A percentile compares a stretch with the other conserved stretches of the same genome.
phyloP scores from a whole-genome alignment of 2,113 vertebrate genomes.

The Ammodytes marinus region DNA sequence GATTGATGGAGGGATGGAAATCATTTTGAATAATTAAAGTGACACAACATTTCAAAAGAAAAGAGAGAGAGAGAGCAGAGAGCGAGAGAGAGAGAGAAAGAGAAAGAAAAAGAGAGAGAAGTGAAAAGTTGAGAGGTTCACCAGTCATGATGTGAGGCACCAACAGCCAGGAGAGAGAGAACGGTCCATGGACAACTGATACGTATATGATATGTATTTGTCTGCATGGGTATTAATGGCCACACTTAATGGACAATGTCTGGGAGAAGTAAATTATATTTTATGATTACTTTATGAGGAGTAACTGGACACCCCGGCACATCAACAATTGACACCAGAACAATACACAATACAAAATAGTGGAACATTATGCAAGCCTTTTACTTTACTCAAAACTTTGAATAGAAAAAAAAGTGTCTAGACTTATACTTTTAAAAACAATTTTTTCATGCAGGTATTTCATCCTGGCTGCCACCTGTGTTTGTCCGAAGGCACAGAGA shows the following conservation, averaged over 20 bases:
- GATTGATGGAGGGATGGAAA: no score
- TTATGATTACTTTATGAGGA: not conserved
- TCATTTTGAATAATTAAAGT: no score
- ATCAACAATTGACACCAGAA: not conserved
- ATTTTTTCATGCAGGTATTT: not conserved
- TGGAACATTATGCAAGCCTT: not conserved
- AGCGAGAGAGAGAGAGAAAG: no score
- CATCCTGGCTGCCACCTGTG: not conserved
- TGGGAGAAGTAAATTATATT: not conserved
- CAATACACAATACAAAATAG: not conserved
- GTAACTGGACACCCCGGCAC: not conserved
- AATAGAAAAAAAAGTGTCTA: not conserved
- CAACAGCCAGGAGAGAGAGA: no score
- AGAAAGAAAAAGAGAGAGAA: no score
- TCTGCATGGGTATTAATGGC: no score
- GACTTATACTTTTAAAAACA: not conserved
- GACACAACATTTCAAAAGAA: no score
- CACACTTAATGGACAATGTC: not conserved
- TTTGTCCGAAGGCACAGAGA: constrained; percentile 27
- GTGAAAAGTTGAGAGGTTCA: no score
- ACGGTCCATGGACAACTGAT: no score
- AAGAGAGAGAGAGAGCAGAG: no score
- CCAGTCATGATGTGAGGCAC: no score
- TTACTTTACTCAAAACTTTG: not conserved
- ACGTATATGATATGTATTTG: no score